phyloP scores from a whole-genome alignment of 2,113 vertebrate genomes.

The Eulacestoma nigropectus region DNA sequence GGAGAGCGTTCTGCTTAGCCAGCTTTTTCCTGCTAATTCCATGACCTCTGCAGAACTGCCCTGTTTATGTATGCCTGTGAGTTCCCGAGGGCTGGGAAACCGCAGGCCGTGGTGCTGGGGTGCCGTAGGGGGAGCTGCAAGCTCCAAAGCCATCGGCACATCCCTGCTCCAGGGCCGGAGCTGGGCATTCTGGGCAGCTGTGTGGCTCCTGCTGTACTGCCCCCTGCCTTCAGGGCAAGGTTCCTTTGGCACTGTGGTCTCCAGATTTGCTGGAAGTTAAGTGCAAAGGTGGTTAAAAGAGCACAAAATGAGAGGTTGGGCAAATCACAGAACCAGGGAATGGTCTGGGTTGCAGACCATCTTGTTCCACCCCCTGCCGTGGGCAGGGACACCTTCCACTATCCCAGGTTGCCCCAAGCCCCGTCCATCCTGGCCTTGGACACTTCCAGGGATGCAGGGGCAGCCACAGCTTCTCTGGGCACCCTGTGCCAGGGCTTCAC shows the following conservation, averaged over 20 bases:
- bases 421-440: neutral
- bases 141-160: accelerated
- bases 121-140: neutral
- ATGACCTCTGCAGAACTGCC: constrained; percentile 22
- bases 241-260: neutral
- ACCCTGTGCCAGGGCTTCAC: neutral
- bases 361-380: neutral
- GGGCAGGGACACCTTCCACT: neutral
- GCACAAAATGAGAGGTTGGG: too few relatives aligned
- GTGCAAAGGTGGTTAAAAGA: neutral
- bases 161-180: neutral
- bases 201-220: accelerated
- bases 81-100: neutral
- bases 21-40: constrained; percentile 5
- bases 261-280: neutral
- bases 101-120: neutral
- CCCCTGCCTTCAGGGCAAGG: accelerated
- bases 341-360: neutral
- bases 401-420: neutral
- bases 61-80: neutral
- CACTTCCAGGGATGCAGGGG: neutral
- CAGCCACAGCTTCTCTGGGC: neutral
- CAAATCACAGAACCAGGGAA: neutral
- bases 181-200: accelerated
- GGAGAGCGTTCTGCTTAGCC: neutral